Evolutionary conservation across 2,113 vertebrate species (phyloP), one percentile per base, ranked within the genome.

Genomic region (Neomonachus schauinslandi): DNA sequence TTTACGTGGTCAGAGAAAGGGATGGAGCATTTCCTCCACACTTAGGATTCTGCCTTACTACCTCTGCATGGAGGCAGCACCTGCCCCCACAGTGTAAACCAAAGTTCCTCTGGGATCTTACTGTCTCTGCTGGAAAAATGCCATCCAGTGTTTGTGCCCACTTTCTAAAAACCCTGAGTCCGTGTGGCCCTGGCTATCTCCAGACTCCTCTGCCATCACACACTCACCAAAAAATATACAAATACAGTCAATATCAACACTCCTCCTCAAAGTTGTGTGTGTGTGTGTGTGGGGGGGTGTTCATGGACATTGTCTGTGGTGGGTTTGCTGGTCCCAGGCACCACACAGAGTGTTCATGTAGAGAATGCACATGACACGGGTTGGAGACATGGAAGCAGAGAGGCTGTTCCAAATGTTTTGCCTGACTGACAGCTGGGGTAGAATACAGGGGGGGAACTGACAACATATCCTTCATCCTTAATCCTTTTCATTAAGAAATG

Each of bases 211-310:
- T 18, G 22, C 89, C 18, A 89, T n/a, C 13, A 79, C 61, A 16
- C 2, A 49, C 10, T 76, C n/a, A 77, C 57, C 33, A 80, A 83
- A 49, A 39, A 46, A 74, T 4, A 53, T 15, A 55, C 49, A 57
- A 39, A 84, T 55, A 21, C 10, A 67, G 14, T 74, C 49, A 31
- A 33, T 82, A 55, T 55, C 21, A n/a, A 51, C 4, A 61, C 4
- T 74, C 22, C 26, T 89, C 53, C 39, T 28, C 89, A n/a, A 61
- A 33, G 31, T 77, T 16, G 72, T 14, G 9, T 65, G 61, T 31
- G 13, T 28, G 61, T 22, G 26, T 1, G 1, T 3, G 1, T 10
- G 19, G 5, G 36, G 16, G 2, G 6, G 53, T 65, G n/a, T n/a
- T 92, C 69, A n/a, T 22, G 4, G 67, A 63, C 65, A 46, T 42